Conservation (phyloP, 2,113 vertebrate species). For the Vulpes vulpes region DNA sequence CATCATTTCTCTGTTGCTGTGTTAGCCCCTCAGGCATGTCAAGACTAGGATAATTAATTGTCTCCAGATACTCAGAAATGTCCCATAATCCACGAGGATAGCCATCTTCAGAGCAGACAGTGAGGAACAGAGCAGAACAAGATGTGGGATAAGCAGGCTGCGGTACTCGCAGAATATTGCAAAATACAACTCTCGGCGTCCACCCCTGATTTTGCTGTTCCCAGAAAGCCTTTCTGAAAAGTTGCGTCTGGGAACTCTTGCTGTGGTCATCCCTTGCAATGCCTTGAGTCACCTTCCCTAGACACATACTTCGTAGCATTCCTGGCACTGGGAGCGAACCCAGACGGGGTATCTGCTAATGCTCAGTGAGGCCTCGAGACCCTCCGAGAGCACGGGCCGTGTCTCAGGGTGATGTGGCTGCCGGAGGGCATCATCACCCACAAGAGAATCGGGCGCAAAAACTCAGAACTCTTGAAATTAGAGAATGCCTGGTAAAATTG, state of each 20-base stretch:
- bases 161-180: background rate
- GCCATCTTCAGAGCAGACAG: background rate
- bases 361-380: background rate
- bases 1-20: slow-evolving; percentile 67
- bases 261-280: background rate
- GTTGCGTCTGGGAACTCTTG: slow-evolving; percentile 52
- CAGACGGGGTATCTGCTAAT: background rate
- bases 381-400: background rate
- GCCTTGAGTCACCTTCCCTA: slow-evolving; percentile 67
- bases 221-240: slow-evolving; percentile 61
- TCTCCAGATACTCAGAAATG: slow-evolving; percentile 24
- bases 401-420: background rate
- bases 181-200: background rate
- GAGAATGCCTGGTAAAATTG: background rate
- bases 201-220: slow-evolving; percentile 16
- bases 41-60: slow-evolving; percentile 43
- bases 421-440: background rate
- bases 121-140: background rate
- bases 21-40: slow-evolving; percentile 55
- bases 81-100: slow-evolving; percentile 16
- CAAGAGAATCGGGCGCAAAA: background rate
- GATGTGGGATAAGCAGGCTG: background rate
- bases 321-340: background rate
- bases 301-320: background rate
- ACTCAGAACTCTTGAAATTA: background rate